Conservation (phyloP, 2,888 invertebrate genomes). For the Drosophila nigricruria region DNA sequence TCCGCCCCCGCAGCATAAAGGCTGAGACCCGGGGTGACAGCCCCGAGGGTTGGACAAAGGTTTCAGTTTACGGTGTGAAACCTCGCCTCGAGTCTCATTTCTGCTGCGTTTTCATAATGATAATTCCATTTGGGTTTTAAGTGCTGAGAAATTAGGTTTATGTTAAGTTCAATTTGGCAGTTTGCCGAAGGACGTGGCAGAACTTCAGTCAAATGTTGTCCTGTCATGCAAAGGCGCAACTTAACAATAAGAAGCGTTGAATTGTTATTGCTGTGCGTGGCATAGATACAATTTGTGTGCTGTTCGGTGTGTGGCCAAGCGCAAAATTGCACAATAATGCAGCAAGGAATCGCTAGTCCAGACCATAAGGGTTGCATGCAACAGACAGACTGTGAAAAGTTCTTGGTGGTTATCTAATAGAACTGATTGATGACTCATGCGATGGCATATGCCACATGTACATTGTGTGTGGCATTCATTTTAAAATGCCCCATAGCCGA, state of each 20-base stretch:
- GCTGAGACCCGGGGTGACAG: not conserved
- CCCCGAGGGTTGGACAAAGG: conserved; percentile 47
- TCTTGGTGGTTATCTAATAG: conserved; percentile 62
- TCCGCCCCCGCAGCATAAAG: conserved; percentile 11
- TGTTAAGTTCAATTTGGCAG: conserved; percentile 74
- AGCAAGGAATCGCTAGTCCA: conserved; percentile 22
- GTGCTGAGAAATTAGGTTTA: conserved; percentile 76
- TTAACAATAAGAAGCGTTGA: conserved; percentile 34
- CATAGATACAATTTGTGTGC: conserved; percentile 14
- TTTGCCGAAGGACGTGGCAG: conserved; percentile 40
- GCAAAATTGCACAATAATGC: conserved; percentile 70
- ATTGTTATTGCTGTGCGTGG: conserved; percentile 50
- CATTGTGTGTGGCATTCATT: conserved; percentile 42
- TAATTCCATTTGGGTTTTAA: conserved; percentile 70
- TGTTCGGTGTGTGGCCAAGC: conserved; percentile 45
- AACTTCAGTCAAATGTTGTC: conserved; percentile 42
- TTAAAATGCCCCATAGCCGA: conserved; percentile 18
- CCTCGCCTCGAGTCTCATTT: conserved; percentile 40
- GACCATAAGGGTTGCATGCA: conserved; percentile 46
- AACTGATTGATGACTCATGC: conserved; percentile 73
- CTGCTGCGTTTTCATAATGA: conserved; percentile 62
- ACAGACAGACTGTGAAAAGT: conserved; percentile 46
- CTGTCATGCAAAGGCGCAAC: conserved; percentile 57
- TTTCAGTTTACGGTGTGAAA: conserved; percentile 66
- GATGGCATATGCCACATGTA: conserved; percentile 37